Evolutionary conservation across 2,888 invertebrate genomes (phyloP).

Genomic region (Chironomus riparius): DNA sequence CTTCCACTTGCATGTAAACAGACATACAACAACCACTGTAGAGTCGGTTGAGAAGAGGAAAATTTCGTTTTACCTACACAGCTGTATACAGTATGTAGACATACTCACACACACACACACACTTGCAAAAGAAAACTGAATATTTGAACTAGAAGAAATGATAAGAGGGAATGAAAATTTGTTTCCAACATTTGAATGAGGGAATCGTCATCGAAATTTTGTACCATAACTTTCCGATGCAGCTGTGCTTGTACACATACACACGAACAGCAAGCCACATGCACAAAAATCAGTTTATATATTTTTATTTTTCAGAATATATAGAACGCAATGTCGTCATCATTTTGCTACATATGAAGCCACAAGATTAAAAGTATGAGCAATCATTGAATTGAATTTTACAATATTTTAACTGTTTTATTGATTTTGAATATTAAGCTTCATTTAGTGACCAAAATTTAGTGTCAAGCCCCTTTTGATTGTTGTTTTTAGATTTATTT

Average conservation of each 20-base stretch:
- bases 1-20: slow-evolving; percentile 24
- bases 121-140: not conserved
- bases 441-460: no score
- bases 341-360: not conserved
- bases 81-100: no score
- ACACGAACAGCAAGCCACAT: no score
- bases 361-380: not conserved
- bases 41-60: not conserved
- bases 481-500: no score
- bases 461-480: no score
- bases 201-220: not conserved
- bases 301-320: not conserved
- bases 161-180: not conserved
- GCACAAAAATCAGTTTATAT: no score
- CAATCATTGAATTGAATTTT: not conserved
- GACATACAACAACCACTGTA: not conserved
- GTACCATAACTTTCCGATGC: not conserved
- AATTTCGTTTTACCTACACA: not conserved
- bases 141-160: not conserved
- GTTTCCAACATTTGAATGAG: not conserved
- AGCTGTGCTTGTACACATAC: not conserved
- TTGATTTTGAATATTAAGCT: no score
- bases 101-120: not conserved
- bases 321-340: slow-evolving; percentile 25
- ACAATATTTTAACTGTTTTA: not conserved